phyloP scores from a whole-genome alignment of 1,140 invertebrate species.

The Halesus radiatus region DNA sequence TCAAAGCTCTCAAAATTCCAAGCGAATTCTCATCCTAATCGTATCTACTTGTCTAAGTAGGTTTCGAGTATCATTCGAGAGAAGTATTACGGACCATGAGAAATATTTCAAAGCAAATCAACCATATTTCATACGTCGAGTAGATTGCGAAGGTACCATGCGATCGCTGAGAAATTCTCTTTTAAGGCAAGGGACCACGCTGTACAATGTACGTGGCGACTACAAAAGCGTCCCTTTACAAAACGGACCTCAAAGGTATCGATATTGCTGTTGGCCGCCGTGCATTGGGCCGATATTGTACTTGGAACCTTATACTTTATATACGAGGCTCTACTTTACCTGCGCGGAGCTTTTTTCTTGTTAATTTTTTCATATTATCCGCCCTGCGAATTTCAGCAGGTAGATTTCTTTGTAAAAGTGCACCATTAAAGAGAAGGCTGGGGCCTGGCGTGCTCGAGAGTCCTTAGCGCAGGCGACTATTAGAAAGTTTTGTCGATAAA shows the following conservation, averaged over 20 bases:
- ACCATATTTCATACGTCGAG: not conserved
- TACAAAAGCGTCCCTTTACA: conserved; percentile 31
- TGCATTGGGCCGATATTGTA: not conserved
- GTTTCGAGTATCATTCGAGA: too few species aligned
- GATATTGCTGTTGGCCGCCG: not conserved
- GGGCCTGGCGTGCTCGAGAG: not conserved
- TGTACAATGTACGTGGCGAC: not conserved
- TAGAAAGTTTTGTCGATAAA: conserved; percentile 41
- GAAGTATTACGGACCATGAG: not conserved
- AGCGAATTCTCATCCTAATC: too few species aligned
- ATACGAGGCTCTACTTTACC: conserved; percentile 29
- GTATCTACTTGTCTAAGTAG: too few species aligned
- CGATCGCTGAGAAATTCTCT: conserved; percentile 1
- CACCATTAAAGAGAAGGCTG: not conserved
- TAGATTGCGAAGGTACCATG: not conserved
- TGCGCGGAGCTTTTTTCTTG: conserved; percentile 17
- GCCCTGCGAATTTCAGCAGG: conserved; percentile 19
- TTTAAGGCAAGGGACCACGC: not conserved
- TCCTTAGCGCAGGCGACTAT: not conserved
- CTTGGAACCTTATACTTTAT: not conserved
- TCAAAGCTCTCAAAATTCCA: too few species aligned
- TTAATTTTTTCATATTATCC: not conserved
- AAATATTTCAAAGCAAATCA: conserved; percentile 15
- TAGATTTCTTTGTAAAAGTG: conserved; percentile 22
- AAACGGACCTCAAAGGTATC: conserved; percentile 26